phyloP scores from a whole-genome alignment of 1,140 invertebrate species.

The Ceratitis capitata region DNA sequence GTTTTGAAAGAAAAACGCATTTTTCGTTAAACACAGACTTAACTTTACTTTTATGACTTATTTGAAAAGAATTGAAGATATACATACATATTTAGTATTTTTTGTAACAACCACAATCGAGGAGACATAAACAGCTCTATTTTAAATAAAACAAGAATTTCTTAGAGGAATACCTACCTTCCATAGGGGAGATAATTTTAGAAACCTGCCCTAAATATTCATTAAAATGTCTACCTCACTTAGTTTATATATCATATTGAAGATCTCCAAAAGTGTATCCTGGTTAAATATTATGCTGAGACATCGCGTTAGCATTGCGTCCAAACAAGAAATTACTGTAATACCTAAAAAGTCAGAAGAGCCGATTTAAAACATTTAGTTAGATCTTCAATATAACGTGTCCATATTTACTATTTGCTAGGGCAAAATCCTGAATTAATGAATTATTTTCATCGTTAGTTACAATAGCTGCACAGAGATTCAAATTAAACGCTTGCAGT shows the following conservation, averaged over 20 bases:
- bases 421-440: not conserved
- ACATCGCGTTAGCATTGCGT: slow-evolving; percentile 28
- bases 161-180: too few relatives aligned
- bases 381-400: not conserved
- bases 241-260: not conserved
- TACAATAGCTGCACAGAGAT: slow-evolving; percentile 26
- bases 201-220: too few relatives aligned
- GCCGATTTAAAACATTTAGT: not conserved
- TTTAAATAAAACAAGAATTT: too few relatives aligned
- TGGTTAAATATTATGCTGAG: slow-evolving; percentile 24
- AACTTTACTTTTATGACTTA: too few relatives aligned
- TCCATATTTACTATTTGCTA: not conserved
- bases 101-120: too few relatives aligned
- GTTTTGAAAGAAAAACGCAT: too few relatives aligned
- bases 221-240: not conserved
- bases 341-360: slow-evolving; percentile 13
- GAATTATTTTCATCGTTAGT: not conserved
- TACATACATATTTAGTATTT: not conserved
- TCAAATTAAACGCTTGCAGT: slow-evolving; percentile 5
- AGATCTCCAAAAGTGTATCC: not conserved
- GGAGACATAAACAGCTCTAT: too few relatives aligned
- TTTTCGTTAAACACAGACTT: too few relatives aligned
- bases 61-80: too few relatives aligned
- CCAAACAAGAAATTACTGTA: slow-evolving; percentile 35
- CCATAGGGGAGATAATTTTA: too few relatives aligned